Percentiles rank a stretch among this genome's conserved stretches.
These are phyloP conservation scores for Otis tarda DNA, from an alignment of 2,113 vertebrate species.

Conservation along the genomic window DNA sequence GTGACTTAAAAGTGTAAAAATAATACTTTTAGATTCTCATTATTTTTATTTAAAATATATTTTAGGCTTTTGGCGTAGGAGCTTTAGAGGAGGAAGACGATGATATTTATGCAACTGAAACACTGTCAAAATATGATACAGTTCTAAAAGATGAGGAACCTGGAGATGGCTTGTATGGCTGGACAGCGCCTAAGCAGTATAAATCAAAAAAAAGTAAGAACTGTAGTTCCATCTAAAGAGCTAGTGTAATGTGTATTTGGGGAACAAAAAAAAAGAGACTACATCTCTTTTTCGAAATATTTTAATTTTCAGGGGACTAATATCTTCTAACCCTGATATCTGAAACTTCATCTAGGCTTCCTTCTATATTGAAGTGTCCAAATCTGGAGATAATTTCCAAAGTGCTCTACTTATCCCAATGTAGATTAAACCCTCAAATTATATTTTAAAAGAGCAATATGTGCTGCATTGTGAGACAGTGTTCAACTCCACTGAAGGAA, in stretches of 20 bases:
- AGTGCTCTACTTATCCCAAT: background rate
- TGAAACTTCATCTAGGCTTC: background rate
- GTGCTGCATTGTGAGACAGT: background rate
- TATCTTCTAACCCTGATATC: background rate
- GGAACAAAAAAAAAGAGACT: rapidly evolving
- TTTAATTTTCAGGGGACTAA: background rate
- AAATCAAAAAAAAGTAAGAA: constrained; percentile 75
- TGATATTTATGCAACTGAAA: constrained; percentile 91
- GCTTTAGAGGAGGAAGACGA: constrained; percentile 94
- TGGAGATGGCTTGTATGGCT: constrained; percentile 91
- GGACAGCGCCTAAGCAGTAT: constrained; percentile 92
- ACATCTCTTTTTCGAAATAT: background rate
- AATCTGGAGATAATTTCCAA: background rate
- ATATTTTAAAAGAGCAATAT: background rate
- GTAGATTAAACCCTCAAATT: background rate
- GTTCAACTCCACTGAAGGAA: background rate
- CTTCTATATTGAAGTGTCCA: background rate
- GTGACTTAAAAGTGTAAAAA: background rate
- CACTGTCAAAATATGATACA: constrained; percentile 88
- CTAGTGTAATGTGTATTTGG: background rate
- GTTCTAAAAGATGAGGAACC: constrained; percentile 89
- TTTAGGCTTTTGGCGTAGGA: constrained; percentile 93
- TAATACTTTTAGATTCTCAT: background rate
- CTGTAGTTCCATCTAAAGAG: background rate
- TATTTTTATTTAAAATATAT: background rate